These are phyloP conservation scores for Diachrysia chrysitis DNA, from an alignment of 2,888 invertebrate species.

Conservation along the genomic window DNA sequence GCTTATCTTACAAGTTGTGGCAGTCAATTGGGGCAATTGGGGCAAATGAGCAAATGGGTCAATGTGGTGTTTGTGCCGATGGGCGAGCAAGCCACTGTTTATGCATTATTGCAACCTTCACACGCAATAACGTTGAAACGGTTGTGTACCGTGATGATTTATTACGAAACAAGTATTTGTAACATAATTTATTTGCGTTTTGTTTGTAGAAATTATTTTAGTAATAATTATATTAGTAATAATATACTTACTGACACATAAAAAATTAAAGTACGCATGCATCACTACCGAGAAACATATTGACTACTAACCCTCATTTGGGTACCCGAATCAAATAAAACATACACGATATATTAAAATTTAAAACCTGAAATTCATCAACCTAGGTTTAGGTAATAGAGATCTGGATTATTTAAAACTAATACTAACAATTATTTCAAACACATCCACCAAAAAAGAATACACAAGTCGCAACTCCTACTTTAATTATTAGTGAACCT, in stretches of 20 bases:
- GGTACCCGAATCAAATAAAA: too few relatives aligned
- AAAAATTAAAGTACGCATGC: neutral
- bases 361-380: too few relatives aligned
- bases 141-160: constrained; percentile 35
- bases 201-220: constrained; percentile 12
- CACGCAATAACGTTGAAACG: constrained; percentile 37
- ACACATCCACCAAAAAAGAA: neutral
- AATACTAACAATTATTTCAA: neutral
- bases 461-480: neutral
- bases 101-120: constrained; percentile 48
- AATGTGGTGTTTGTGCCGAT: constrained; percentile 21
- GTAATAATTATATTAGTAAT: constrained; percentile 3
- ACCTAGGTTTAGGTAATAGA: too few relatives aligned
- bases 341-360: too few relatives aligned
- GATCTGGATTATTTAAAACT: neutral
- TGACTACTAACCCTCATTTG: too few relatives aligned
- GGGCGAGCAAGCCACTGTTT: constrained; percentile 18
- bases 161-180: constrained; percentile 44
- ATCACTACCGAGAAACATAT: too few relatives aligned
- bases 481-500: constrained; percentile 34
- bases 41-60: constrained; percentile 38
- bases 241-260: neutral
- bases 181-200: constrained; percentile 16
- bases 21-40: constrained; percentile 39
- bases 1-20: constrained; percentile 31